Percentiles rank a stretch among this genome's conserved stretches.
Conservation (phyloP, 2,113 vertebrate genomes). For the Neolamprologus sp. region DNA sequence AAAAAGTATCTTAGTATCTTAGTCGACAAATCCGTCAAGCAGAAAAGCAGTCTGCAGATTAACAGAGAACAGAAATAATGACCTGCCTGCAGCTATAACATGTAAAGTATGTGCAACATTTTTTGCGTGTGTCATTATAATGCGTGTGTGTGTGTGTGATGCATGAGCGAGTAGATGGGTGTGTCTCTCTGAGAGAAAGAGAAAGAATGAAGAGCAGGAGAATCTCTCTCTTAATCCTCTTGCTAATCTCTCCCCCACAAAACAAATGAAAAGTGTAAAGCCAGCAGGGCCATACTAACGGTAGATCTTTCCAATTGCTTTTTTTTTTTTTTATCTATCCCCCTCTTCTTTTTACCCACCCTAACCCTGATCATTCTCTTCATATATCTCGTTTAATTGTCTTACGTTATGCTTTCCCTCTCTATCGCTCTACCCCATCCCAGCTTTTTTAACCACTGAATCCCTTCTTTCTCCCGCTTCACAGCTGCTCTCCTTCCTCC, state of each 20-base stretch:
- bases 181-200: not conserved
- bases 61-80: not conserved
- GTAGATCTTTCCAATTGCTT: constrained; percentile 50
- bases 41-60: not conserved
- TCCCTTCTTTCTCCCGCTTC: not conserved
- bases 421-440: not conserved
- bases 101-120: not conserved
- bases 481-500: constrained; percentile 41
- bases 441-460: constrained; percentile 5
- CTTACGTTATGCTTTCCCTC: constrained; percentile 11
- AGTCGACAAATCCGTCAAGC: not conserved
- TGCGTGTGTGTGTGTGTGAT: not conserved
- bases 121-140: not conserved
- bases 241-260: constrained; percentile 66
- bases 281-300: constrained; percentile 52
- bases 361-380: not conserved
- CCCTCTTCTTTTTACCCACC: constrained; percentile 10
- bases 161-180: not conserved
- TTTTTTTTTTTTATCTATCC: not conserved
- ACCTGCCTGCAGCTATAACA: not conserved
- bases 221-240: constrained; percentile 63
- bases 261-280: constrained; percentile 73
- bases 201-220: constrained; percentile 48
- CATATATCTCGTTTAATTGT: constrained; percentile 37
- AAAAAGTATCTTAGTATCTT: not conserved